phyloP scores from a whole-genome alignment of 2,888 invertebrate genomes.

The Parascotia fuliginaria region DNA sequence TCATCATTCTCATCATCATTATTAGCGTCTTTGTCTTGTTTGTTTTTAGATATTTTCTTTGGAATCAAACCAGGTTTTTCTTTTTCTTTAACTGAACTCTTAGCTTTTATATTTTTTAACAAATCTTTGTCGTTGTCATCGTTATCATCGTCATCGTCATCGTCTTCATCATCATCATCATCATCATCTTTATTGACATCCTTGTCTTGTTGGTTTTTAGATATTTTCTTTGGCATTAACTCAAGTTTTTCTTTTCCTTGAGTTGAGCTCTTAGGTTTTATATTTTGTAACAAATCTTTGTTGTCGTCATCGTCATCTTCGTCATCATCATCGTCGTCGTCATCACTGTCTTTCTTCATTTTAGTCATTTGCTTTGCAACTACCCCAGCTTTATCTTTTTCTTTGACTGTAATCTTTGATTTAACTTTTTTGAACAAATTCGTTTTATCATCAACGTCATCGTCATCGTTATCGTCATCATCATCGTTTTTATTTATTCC shows the following conservation, averaged over 20 bases:
- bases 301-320: not conserved
- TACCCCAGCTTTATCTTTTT: constrained; percentile 2
- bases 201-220: too few relatives aligned
- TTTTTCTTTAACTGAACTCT: not conserved
- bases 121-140: not conserved
- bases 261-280: not conserved
- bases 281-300: not conserved
- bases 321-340: constrained; percentile 5
- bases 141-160: not conserved
- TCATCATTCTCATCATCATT: not conserved
- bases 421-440: constrained; percentile 1
- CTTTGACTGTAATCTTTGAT: constrained; percentile 8
- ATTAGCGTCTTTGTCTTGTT: not conserved
- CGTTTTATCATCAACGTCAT: not conserved
- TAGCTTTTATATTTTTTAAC: not conserved
- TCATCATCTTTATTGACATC: not conserved
- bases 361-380: not conserved
- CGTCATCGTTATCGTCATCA: constrained; percentile 2
- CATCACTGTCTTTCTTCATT: not conserved
- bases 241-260: not conserved
- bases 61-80: not conserved
- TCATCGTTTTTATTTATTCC: constrained; percentile 6
- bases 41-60: not conserved
- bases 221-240: too few relatives aligned
- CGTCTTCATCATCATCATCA: not conserved